These are phyloP conservation scores for Rissa tridactyla DNA, from an alignment of 2,113 vertebrate genomes.

Conservation along the genomic window DNA sequence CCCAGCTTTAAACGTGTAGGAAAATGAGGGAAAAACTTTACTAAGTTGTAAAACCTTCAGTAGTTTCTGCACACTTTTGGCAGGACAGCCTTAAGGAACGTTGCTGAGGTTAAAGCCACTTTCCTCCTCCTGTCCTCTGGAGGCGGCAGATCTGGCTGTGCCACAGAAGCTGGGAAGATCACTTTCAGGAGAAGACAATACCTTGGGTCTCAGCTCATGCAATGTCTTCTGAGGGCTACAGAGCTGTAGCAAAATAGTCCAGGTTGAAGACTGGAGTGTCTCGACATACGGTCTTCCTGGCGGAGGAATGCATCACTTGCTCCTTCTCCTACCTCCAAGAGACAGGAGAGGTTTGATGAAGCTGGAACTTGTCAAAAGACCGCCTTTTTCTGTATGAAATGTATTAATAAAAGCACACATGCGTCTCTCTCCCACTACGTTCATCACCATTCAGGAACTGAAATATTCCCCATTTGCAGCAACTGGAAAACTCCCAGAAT, in stretches of 20 bases:
- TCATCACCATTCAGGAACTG: background rate
- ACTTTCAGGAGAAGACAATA: background rate
- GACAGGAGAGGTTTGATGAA: background rate
- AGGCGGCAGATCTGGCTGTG: background rate
- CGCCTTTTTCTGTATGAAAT: background rate
- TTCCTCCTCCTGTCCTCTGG: background rate
- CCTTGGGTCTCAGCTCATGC: background rate
- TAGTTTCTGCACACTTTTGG: background rate
- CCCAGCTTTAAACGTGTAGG: background rate
- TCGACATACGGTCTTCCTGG: background rate
- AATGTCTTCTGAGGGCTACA: background rate
- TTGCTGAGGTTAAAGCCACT: background rate
- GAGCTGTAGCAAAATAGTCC: background rate
- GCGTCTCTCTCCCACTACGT: background rate
- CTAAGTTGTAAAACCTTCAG: background rate
- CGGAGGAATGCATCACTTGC: background rate
- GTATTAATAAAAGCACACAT: background rate
- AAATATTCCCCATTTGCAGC: background rate
- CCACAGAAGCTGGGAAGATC: accelerated
- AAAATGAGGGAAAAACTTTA: background rate
- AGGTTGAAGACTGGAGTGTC: background rate
- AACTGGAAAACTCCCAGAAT: background rate
- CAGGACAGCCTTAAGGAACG: background rate
- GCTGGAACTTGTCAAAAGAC: background rate
- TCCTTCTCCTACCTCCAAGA: background rate